A percentile compares a stretch with the other conserved stretches of the same genome.
Evolutionary conservation across 2,888 invertebrate genomes (phyloP).

Genomic region (Dynastes maya): DNA sequence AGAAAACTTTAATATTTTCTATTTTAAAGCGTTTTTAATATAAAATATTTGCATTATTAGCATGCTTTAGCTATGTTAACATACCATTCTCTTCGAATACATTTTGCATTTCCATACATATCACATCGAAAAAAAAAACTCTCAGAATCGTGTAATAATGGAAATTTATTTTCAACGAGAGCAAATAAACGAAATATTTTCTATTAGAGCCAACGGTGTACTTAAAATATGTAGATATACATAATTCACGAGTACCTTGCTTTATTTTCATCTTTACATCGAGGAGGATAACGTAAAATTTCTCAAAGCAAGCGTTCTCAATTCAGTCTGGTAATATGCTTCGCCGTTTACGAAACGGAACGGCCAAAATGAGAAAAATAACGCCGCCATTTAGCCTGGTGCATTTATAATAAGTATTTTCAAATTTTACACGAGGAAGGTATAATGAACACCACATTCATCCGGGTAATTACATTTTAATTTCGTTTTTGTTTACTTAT

Average conservation of each 20-base stretch:
- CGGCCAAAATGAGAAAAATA: neutral
- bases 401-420: neutral
- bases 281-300: neutral
- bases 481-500: neutral
- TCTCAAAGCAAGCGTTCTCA: neutral
- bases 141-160: no score
- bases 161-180: no score
- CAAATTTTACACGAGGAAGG: neutral
- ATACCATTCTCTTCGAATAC: no score
- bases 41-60: no score
- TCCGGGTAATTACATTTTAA: conserved; percentile 5
- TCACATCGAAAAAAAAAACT: no score
- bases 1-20: no score
- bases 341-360: neutral
- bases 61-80: no score
- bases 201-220: no score
- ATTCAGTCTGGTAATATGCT: neutral
- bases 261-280: conserved; percentile 4
- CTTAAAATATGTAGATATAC: no score
- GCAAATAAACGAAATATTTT: no score
- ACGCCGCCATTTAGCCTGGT: neutral
- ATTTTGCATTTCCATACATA: no score
- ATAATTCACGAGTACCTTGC: neutral
- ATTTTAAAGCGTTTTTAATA: no score
- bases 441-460: conserved; percentile 8